Conservation (phyloP, 2,113 vertebrate genomes). For the Motacilla alba region DNA sequence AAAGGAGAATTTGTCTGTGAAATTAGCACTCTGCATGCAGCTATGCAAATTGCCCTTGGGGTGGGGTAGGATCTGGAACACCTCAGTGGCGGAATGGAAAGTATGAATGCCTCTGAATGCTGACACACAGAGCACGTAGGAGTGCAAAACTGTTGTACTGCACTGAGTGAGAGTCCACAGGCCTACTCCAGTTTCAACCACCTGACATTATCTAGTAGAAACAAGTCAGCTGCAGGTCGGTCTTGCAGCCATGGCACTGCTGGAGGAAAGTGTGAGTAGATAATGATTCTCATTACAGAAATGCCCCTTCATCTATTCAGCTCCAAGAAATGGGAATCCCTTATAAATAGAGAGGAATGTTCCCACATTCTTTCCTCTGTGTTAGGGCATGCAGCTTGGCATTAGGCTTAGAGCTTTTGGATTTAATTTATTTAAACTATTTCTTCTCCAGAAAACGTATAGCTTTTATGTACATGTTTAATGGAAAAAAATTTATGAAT, state of each 20-base stretch:
- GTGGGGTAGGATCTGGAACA: background rate
- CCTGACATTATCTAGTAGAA: background rate
- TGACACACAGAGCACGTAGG: background rate
- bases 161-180: background rate
- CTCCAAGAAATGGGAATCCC: background rate
- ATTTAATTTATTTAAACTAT: background rate
- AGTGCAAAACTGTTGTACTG: background rate
- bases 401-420: background rate
- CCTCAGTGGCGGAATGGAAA: background rate
- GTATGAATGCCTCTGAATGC: background rate
- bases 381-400: background rate
- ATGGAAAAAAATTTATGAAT: accelerated
- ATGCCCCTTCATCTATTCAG: background rate
- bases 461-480: background rate
- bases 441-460: background rate
- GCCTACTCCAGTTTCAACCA: background rate
- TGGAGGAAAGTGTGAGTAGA: background rate
- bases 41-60: background rate
- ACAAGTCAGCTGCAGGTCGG: background rate
- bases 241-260: background rate
- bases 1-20: background rate
- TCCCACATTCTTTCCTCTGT: background rate
- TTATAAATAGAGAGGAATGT: background rate
- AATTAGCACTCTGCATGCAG: background rate
- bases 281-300: background rate